Evolutionary conservation across 23 tunicate species (phyloP), one percentile per base, ranked within the genome.

Genomic region (Phallusia fumigata): DNA sequence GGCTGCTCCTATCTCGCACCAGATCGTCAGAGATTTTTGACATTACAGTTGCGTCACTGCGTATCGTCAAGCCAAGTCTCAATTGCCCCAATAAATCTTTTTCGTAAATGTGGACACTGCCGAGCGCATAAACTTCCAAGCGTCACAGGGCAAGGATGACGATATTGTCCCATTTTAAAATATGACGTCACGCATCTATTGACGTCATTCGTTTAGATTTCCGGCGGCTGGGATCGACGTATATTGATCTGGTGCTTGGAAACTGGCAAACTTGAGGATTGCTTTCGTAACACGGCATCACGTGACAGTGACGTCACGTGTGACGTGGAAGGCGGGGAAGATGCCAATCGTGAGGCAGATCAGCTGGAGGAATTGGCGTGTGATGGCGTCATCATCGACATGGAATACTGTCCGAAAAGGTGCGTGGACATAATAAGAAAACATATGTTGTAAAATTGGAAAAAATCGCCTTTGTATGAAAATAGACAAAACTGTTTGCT

Each of bases 141-240:
- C n/a, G 47, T 40, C 8, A 10, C 10, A 3, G 47, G 47, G 47
- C 47, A 40, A 40, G 10, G 5, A 40, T 40, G 47, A 40, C 47
- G 47, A 3, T 40, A 40, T 40, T 40, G 47, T 10, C 47, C 47
- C 47, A 22, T 6, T 21, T 16, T 22, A 13, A 22, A 2, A 11
- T 58, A 24, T 58, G 69, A 58, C 69, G 69, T 58, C 69, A 58
- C 69, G 69, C 13, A 6, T 6, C 13, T 58, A 21, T 6, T 58
- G 69, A 58, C 69, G 69, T 58, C 69, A 58, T 58, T 21, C 28
- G 8, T 58, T 24, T 1, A 93, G 98, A 45, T 93, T 3, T 88
- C 98, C 3, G 88, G 93, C 33, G 98, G 98, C 16, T 94, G 98
- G 98, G 98, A 94, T 74, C 85, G 98, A 21, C 79, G 87, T 13